A percentile compares a stretch with the other conserved stretches of the same genome.
phyloP scores from a whole-genome alignment of 2,888 invertebrate species.

The Eilema sororculum region DNA sequence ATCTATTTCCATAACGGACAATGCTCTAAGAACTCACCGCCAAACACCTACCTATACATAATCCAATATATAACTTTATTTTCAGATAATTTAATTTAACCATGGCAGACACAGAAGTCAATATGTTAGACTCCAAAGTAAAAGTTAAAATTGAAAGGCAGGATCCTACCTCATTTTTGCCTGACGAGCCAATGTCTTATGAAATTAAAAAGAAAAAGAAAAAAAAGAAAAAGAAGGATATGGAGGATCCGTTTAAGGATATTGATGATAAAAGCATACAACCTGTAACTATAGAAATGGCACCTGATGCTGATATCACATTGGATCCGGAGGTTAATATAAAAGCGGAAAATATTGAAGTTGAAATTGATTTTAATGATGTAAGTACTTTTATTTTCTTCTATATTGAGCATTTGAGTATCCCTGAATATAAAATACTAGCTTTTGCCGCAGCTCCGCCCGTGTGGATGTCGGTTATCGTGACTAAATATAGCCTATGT shows the following conservation, averaged over 20 bases:
- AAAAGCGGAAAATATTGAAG: constrained; percentile 82
- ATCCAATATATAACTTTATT: constrained; percentile 6
- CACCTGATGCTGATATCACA: background rate
- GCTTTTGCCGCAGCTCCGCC: too few relatives aligned
- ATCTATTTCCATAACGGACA: background rate
- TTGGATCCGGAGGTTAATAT: constrained; percentile 79
- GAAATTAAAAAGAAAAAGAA: constrained; percentile 79
- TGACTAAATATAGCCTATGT: too few relatives aligned
- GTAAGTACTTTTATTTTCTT: constrained; percentile 60
- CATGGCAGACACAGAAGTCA: constrained; percentile 44
- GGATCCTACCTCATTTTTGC: constrained; percentile 78
- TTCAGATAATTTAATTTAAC: constrained; percentile 28
- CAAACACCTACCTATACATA: too few relatives aligned
- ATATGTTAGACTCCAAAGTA: constrained; percentile 42
- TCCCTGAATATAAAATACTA: too few relatives aligned
- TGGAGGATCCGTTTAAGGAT: constrained; percentile 78
- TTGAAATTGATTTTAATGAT: constrained; percentile 80
- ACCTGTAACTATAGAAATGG: constrained; percentile 45
- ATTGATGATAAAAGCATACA: constrained; percentile 55
- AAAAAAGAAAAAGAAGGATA: constrained; percentile 71
- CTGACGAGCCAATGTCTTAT: constrained; percentile 79
- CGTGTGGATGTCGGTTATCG: too few relatives aligned
- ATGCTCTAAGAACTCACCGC: background rate
- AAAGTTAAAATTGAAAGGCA: constrained; percentile 50
- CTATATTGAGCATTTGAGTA: too few relatives aligned